Evolutionary conservation across 2,797 vertebrate genomes (phyloP).

Genomic region (Varecia variegata): DNA sequence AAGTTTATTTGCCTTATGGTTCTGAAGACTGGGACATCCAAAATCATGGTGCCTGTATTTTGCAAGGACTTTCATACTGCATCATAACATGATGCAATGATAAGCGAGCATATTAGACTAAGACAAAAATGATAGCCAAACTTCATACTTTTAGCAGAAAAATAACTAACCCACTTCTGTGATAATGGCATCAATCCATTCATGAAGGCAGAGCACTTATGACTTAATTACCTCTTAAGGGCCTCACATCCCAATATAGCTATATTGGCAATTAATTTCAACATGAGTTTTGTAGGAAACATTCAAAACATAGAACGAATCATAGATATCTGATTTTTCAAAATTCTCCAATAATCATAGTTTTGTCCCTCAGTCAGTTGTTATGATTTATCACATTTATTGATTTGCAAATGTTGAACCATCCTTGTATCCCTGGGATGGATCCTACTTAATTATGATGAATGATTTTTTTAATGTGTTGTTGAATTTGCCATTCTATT

Average conservation of each 20-base stretch:
- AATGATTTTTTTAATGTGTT: no score
- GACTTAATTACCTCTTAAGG: background rate
- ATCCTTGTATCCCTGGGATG: no score
- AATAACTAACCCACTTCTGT: background rate
- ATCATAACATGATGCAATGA: background rate
- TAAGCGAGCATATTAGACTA: background rate
- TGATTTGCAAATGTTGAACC: no score
- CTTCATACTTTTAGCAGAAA: no score
- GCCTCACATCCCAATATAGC: background rate
- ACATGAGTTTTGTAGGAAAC: background rate
- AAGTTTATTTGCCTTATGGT: background rate
- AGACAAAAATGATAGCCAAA: background rate
- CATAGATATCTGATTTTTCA: background rate
- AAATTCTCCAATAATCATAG: background rate
- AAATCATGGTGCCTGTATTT: background rate
- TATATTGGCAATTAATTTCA: background rate
- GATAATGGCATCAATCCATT: background rate
- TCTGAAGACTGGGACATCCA: background rate
- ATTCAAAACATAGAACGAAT: background rate
- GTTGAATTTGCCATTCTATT: background rate
- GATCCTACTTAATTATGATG: no score
- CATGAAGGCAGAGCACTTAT: background rate
- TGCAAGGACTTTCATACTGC: background rate
- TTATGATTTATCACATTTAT: no score
- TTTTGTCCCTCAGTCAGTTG: no score